Evolutionary conservation across 2,797 vertebrate species (phyloP), one percentile per base, ranked within the genome.

Genomic region (Ctenochaetus hawaiiensis): DNA sequence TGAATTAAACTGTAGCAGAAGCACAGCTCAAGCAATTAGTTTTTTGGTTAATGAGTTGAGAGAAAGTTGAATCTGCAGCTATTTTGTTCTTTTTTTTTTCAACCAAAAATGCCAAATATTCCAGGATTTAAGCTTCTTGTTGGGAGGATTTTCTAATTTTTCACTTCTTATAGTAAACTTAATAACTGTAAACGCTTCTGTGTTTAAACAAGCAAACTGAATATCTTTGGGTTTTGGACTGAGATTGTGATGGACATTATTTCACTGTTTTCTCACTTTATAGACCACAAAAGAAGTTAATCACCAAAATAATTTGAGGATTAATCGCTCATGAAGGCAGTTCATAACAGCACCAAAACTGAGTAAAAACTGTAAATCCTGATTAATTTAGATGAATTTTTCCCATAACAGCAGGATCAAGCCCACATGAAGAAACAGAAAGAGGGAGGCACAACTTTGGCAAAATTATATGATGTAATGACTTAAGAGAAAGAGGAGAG

Each of bases 391-490:
- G 66, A 37, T 10, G 4, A 13, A 18, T 58, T 9, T 4, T 17
- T 43, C 18, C 34, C 52, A 26, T 45, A 13, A 18, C 59, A 59
- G 58, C 23, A 54, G 48, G n/a, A 11, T 51, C 16, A 9, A 39
- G 5, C 7, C 12, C 20, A n/a, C 11, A 48, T 23, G 6, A 59
- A 57, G 26, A 6, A 23, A 44, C 58, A 65, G 18, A 62, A 17
- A 56, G 23, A 51, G n/a, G 30, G 7, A 57, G 14, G 13, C 26
- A 17, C 41, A 77, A 43, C 72, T 71, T 67, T 4, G 6, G 23
- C 26, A 49, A 11, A 61, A 51, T 23, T 12, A 59, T 14, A 47
- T 30, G 30, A 62, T 44, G 59, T 20, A 64, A 72, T 17, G 22
- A 45, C 7, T 6, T 1, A 0, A 58, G 8, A 69, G 20, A 59